Percentiles rank a stretch among this genome's conserved stretches.
phyloP scores from a whole-genome alignment of 2,797 vertebrate genomes.

The Coluber constrictor region DNA sequence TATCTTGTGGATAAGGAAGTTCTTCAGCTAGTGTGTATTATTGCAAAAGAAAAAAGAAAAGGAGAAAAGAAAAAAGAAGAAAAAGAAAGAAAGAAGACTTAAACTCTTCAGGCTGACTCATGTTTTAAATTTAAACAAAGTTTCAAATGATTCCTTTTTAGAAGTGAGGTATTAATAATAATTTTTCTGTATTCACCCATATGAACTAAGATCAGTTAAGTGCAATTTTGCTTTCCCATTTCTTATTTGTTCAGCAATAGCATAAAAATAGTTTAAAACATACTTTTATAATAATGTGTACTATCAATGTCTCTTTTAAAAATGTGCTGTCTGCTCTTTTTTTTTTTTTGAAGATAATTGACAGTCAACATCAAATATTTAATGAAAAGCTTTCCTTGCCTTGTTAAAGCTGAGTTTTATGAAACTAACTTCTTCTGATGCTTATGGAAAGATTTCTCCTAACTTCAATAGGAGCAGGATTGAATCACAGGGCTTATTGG shows the following conservation, averaged over 20 bases:
- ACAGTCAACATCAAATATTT: constrained; percentile 54
- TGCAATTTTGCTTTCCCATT: constrained; percentile 40
- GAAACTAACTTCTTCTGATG: constrained; percentile 38
- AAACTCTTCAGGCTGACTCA: neutral
- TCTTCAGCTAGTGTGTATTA: neutral
- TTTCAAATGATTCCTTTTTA: constrained; percentile 32
- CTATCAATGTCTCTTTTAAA: constrained; percentile 52
- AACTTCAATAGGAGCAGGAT: constrained; percentile 46
- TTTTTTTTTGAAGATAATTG: constrained; percentile 48
- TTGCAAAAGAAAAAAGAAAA: neutral
- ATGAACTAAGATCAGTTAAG: constrained; percentile 42
- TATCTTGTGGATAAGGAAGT: neutral
- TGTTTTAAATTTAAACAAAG: constrained; percentile 18
- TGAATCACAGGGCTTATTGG: constrained; percentile 48
- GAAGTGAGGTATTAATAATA: constrained; percentile 16
- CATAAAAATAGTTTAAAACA: constrained; percentile 45
- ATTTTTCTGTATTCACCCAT: constrained; percentile 42
- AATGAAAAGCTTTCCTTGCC: constrained; percentile 33
- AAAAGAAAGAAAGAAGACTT: neutral
- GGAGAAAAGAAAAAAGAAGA: too few relatives aligned
- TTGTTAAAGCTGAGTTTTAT: constrained; percentile 44
- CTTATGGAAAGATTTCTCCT: constrained; percentile 37
- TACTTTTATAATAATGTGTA: constrained; percentile 41
- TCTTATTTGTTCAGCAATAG: constrained; percentile 43
- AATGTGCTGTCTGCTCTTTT: constrained; percentile 34